Conservation (phyloP, 2,797 vertebrate species). For the Cryptoblepharus egeriae region DNA sequence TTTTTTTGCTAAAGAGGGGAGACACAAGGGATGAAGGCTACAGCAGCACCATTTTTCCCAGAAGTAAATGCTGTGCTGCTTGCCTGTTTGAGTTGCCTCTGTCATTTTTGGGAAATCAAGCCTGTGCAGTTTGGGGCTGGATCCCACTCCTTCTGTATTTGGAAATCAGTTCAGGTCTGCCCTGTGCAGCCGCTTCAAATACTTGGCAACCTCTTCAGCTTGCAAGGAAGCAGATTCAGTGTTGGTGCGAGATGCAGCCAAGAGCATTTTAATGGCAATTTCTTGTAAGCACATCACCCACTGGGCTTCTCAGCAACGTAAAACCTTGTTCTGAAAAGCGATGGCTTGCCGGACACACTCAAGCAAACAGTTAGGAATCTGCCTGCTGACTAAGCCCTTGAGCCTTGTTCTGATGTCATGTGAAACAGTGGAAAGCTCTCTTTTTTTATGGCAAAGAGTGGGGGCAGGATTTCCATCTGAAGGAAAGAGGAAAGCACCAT, state of each 20-base stretch:
- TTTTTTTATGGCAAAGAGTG: too few species aligned
- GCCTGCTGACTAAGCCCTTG: too few species aligned
- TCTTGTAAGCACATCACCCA: neutral
- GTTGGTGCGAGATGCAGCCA: neutral
- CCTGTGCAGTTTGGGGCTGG: neutral
- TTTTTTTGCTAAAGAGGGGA: neutral
- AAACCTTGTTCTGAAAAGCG: neutral
- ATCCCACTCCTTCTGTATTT: neutral
- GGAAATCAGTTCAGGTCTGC: constrained; percentile 14
- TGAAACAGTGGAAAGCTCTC: too few species aligned
- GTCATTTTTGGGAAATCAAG: fast-evolving
- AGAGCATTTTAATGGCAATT: neutral
- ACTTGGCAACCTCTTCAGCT: neutral
- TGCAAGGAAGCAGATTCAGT: neutral
- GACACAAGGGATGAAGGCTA: neutral
- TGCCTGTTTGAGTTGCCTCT: neutral
- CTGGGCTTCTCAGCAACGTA: neutral
- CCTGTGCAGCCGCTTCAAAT: neutral
- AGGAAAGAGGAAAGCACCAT: too few species aligned
- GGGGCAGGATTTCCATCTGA: too few species aligned
- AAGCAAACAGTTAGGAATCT: too few species aligned
- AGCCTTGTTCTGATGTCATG: too few species aligned
- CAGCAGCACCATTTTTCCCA: neutral
- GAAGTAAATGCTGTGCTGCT: neutral
- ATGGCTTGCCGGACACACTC: neutral